These are phyloP conservation scores for Dermolepida albohirtum DNA, from an alignment of 2,888 invertebrate genomes.

Conservation along the genomic window DNA sequence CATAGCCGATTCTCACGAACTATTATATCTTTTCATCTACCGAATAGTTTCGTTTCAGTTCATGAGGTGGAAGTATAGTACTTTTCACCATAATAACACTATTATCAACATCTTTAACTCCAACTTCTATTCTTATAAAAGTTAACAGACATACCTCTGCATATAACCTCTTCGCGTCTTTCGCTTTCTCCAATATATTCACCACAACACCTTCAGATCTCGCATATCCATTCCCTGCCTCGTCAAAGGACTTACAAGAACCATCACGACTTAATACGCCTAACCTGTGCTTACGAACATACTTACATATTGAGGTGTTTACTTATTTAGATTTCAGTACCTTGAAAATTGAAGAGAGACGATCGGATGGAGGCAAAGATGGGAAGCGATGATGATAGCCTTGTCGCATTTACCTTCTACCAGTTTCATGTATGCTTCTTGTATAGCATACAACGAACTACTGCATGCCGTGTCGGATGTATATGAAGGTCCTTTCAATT, in stretches of 20 bases:
- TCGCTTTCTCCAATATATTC: constrained; percentile 77
- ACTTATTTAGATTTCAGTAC: constrained; percentile 59
- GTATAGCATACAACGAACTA: constrained; percentile 90
- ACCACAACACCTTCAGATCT: constrained; percentile 83
- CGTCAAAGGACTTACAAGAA: constrained; percentile 91
- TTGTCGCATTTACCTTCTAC: constrained; percentile 86
- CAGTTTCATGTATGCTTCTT: constrained; percentile 83
- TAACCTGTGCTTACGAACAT: constrained; percentile 62
- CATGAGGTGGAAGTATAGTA: too few relatives aligned
- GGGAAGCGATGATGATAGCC: constrained; percentile 90
- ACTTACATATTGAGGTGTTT: neutral
- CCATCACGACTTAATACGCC: constrained; percentile 88
- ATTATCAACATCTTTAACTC: neutral
- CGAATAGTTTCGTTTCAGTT: too few relatives aligned
- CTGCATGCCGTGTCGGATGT: constrained; percentile 94
- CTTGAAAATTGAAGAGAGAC: constrained; percentile 88
- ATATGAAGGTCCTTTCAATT: constrained; percentile 89
- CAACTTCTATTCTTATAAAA: neutral
- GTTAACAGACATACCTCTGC: constrained; percentile 68
- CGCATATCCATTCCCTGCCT: constrained; percentile 83
- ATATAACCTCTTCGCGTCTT: constrained; percentile 67
- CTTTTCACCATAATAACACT: too few relatives aligned
- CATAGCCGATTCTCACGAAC: too few relatives aligned
- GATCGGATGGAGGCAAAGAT: constrained; percentile 87
- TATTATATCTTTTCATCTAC: too few relatives aligned